Conservation (phyloP, 2,797 vertebrate genomes). For the Hephaestus fuliginosus region DNA sequence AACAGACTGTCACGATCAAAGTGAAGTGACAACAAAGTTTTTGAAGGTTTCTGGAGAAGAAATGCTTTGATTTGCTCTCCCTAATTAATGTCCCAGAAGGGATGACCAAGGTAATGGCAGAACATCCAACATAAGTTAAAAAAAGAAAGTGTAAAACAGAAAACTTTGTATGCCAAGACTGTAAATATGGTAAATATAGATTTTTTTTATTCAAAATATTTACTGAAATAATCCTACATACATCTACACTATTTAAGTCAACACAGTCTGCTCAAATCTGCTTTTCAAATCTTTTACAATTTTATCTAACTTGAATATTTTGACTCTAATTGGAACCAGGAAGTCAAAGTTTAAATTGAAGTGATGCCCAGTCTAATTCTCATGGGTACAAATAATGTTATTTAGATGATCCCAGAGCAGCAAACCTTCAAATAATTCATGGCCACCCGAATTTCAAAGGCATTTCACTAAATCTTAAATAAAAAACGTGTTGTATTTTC, state of each 20-base stretch:
- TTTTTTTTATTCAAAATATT: not conserved
- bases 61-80: not conserved
- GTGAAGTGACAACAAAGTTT: conserved; percentile 6
- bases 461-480: not conserved
- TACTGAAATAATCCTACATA: not conserved
- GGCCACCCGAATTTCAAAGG: not conserved
- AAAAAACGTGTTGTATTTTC: not conserved
- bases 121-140: not conserved
- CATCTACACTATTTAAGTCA: no score
- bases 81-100: not conserved
- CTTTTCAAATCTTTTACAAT: not conserved
- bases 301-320: not conserved
- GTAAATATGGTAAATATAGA: not conserved
- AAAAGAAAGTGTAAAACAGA: not conserved
- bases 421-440: conserved; percentile 13
- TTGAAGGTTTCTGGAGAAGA: not conserved
- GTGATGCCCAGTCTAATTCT: not conserved
- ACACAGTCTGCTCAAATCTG: not conserved
- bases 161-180: not conserved
- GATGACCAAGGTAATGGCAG: no score
- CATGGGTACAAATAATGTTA: not conserved
- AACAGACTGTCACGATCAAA: conserved; percentile 18
- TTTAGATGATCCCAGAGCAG: not conserved
- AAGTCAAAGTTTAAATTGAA: not conserved
- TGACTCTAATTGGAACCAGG: not conserved